Evolutionary conservation across 2,113 vertebrate genomes (phyloP).

Genomic region (Zapornia atra): DNA sequence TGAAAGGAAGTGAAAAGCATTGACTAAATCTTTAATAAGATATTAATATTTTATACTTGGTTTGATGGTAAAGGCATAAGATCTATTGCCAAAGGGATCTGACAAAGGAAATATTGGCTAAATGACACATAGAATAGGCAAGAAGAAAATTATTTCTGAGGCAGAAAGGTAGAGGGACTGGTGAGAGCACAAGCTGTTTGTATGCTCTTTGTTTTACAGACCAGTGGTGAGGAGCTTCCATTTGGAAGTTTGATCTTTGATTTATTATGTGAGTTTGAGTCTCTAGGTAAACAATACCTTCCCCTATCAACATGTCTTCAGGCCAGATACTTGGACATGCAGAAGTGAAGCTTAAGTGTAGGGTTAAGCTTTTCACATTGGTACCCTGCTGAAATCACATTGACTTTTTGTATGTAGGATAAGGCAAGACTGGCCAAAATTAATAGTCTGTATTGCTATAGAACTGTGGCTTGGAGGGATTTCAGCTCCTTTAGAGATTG

Average conservation of each 20-base stretch:
- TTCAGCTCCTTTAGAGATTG: not conserved
- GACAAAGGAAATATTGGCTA: not conserved
- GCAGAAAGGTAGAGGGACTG: not conserved
- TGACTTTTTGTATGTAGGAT: not conserved
- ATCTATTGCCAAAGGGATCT: not conserved
- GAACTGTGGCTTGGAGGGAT: not conserved
- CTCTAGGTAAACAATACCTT: not conserved
- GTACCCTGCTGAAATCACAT: not conserved
- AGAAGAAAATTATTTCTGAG: not conserved
- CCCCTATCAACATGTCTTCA: not conserved
- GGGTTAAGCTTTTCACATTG: not conserved
- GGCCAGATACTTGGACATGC: not conserved
- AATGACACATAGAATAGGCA: not conserved
- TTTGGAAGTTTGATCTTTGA: not conserved
- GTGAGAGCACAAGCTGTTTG: not conserved
- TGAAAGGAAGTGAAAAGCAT: not conserved
- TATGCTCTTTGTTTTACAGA: not conserved
- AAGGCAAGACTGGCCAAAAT: not conserved
- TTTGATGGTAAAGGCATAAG: not conserved
- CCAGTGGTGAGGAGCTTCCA: not conserved
- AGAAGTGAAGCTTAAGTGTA: not conserved
- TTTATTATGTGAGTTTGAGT: not conserved
- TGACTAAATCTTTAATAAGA: not conserved
- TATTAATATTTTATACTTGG: not conserved
- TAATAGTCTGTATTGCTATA: not conserved